phyloP scores from a whole-genome alignment of 2,797 vertebrate genomes.

The Podarcis siculus region DNA sequence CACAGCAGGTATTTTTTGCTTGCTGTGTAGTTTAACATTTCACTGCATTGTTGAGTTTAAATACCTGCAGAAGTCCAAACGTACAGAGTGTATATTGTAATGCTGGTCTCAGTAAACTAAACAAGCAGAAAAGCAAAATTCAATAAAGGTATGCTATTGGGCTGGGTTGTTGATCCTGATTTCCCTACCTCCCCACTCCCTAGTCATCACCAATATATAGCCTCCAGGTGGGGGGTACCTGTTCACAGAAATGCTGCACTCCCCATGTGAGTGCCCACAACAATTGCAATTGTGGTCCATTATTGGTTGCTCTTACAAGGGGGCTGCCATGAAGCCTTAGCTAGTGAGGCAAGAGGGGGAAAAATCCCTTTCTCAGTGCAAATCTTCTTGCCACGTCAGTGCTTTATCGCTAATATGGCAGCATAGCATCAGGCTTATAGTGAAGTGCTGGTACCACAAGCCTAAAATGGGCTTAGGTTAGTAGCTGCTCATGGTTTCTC shows the following conservation, averaged over 20 bases:
- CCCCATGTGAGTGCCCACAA: no score
- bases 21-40: constrained; percentile 33
- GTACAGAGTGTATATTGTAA: neutral
- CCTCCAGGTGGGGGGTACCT: no score
- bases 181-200: neutral
- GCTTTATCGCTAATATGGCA: neutral
- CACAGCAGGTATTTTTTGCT: neutral
- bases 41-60: neutral
- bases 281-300: no score
- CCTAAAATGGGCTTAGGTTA: neutral
- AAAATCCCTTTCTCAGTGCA: neutral
- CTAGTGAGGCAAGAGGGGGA: neutral
- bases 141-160: no score
- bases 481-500: neutral
- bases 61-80: neutral
- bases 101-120: neutral
- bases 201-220: no score
- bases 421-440: neutral
- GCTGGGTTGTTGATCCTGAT: neutral
- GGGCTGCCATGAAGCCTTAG: neutral
- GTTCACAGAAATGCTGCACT: neutral
- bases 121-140: neutral
- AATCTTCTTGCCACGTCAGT: neutral
- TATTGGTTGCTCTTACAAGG: neutral
- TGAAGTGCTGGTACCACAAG: neutral